These are phyloP conservation scores for Datnioides undecimradiatus DNA, from an alignment of 2,113 vertebrate species.

Conservation along the genomic window DNA sequence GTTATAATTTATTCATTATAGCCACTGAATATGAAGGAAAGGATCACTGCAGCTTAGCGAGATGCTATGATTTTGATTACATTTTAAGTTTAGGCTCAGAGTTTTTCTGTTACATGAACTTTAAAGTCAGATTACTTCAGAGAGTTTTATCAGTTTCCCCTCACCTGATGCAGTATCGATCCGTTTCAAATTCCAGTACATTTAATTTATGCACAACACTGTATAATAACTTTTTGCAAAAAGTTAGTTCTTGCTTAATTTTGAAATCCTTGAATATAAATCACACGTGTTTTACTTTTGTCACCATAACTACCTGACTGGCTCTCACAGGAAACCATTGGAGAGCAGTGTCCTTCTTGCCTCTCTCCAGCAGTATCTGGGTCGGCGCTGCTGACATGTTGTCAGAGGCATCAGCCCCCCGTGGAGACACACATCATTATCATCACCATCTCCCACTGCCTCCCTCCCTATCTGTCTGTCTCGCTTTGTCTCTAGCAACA, in stretches of 20 bases:
- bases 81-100: too few species aligned
- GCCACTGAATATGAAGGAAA: too few species aligned
- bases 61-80: too few species aligned
- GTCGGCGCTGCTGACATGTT: constrained; percentile 65
- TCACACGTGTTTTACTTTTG: background rate
- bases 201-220: background rate
- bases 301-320: constrained; percentile 33
- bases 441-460: constrained; percentile 60
- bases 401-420: constrained; percentile 67
- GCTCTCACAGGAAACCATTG: background rate
- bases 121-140: too few species aligned
- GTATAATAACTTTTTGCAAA: background rate
- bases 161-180: background rate
- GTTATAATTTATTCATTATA: too few species aligned
- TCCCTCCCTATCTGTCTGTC: constrained; percentile 49
- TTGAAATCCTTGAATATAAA: background rate
- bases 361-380: constrained; percentile 53
- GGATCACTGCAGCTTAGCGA: too few species aligned
- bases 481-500: constrained; percentile 59
- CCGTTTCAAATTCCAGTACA: background rate
- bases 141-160: background rate
- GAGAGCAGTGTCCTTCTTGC: constrained; percentile 38
- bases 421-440: constrained; percentile 68
- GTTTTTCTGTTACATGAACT: too few species aligned
- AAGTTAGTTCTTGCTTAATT: background rate